phyloP scores from a whole-genome alignment of 2,888 invertebrate genomes.

The Stenotaenia linearis region DNA sequence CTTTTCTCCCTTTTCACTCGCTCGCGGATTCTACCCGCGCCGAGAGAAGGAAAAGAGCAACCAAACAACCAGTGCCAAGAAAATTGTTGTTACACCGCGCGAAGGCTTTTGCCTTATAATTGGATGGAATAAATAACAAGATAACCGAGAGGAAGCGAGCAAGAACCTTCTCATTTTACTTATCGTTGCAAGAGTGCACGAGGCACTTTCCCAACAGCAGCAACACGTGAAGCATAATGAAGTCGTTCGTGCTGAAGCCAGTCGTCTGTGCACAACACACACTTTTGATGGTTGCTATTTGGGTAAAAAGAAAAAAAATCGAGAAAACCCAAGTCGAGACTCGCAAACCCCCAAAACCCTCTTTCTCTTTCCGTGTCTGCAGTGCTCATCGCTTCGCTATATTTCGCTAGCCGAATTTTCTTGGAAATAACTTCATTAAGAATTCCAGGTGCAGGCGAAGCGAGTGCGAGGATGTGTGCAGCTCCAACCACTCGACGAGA shows the following conservation, averaged over 20 bases:
- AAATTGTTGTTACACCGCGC: background rate
- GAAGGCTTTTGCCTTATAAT: slow-evolving; percentile 27
- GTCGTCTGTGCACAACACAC: slow-evolving; percentile 9
- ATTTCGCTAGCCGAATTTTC: background rate
- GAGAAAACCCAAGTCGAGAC: background rate
- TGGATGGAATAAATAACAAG: slow-evolving; percentile 32
- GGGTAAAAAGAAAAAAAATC: background rate
- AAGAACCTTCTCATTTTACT: slow-evolving; percentile 19
- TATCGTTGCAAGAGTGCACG: slow-evolving; percentile 3
- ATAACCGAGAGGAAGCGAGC: slow-evolving; percentile 27
- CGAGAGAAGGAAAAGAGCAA: background rate
- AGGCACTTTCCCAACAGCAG: slow-evolving; percentile 13
- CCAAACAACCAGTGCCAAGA: background rate
- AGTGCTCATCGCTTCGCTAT: background rate
- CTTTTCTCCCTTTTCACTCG: background rate
- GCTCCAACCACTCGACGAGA: slow-evolving; percentile 22
- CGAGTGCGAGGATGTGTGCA: background rate
- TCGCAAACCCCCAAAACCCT: background rate
- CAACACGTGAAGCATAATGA: slow-evolving; percentile 26
- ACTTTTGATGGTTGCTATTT: background rate
- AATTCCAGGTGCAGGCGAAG: slow-evolving; percentile 12
- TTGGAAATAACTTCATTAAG: slow-evolving; percentile 18
- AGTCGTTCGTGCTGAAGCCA: slow-evolving; percentile 7
- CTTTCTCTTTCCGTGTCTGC: background rate
- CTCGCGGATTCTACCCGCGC: background rate